Base-by-base conservation (phyloP, 2,113 vertebrate species). In the Notechis scutatus region DNA sequence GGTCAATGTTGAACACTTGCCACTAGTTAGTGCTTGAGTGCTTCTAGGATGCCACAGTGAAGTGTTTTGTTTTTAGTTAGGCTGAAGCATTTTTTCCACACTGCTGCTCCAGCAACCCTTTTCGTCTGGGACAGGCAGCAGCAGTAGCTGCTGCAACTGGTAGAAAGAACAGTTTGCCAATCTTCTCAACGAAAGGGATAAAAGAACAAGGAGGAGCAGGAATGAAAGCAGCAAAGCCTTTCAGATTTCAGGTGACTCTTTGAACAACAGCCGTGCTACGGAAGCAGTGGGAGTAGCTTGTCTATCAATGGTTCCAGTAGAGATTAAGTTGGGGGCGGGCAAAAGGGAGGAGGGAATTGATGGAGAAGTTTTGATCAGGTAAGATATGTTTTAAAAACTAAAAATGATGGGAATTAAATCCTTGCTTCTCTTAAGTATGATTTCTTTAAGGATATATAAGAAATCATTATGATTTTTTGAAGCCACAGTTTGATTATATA, bases 91-190 rank as follows among this genome's bases (percentile, higher is more conserved):
- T 96, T 95, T 96, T 96, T 96, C 96, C 97, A 97, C 91, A 96
- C 93, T 45, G 96, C 96, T 96, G 93, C 95, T 95, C 94, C 97
- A 94, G 97, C 97, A 97, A 97, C 97, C 97, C 96, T 97, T 98
- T 97, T 97, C 97, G 97, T 97, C 96, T 96, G 93, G 57, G 94
- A 45, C 95, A 64, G 89, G 96, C 94, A 92, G 95, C 88, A 85
- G 95, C 95, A 95, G 95, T 91, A 94, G 93, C 96, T 89, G 94
- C 96, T 90, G 61, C 10, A 1, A 90, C 91, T 20, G 89, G 50
- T 91, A 89, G 91, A 92, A 95, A 95, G 93, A 95, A 95, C 93
- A 1, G 81, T 92, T 94, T 29, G 26, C 95, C 85, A 94, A 92
- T 93, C 96, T 94, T 93, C 74, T 95, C 94, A 74, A 94, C 64